Base-by-base conservation (phyloP, 2,113 vertebrate genomes). In the Chelonoidis abingdonii region DNA sequence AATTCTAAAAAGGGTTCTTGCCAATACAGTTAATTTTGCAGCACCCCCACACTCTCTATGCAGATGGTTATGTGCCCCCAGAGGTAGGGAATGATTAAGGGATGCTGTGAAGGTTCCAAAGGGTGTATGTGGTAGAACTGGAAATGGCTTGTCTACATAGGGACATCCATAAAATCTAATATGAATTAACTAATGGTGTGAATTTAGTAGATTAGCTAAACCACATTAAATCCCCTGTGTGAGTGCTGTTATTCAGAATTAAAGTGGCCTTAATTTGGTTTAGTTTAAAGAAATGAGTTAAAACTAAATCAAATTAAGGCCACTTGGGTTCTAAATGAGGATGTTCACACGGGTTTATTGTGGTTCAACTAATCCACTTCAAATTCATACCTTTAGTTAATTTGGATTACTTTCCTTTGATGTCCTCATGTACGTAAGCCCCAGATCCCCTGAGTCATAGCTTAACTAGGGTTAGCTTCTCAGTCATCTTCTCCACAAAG, bases 21-120 rank as follows among this genome's bases (percentile, higher is more conserved):
- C 82, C 22, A 59, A 12, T 85, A 3, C 10, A 52, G 24, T 13
- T 85, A 90, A 38, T 6, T 41, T 31, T 53, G 65, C 19, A 56
- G 12, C 29, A 29, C 69, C 35, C 44, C 11, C 53, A 80, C 0
- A 0, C 22, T 19, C 0, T 19, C 22, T 82, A 2, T 25, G 80
- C 35, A 59, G 16, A 38, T 8, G 56, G 14, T 50, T 80, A 41
- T 4, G 59, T 1, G 8, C 52, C 17, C 17, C 52, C 3, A 1
- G 14, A 22, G 0, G 14, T 5, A 83, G 14, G 19, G 80, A 17
- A 3, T 44, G 17, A 21, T n/a, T 89, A 53, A 1, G 13, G 59
- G 6, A 53, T 44, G 8, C 8, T 84, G 12, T 38, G 78, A 56
- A 82, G 75, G 2, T 3, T 57, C 41, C 29, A 35, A 31, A 31